These are phyloP conservation scores for Apostichopus parvimensis DNA, from an alignment of 35 echinoderm and acorn worm species.

Conservation along the genomic window DNA sequence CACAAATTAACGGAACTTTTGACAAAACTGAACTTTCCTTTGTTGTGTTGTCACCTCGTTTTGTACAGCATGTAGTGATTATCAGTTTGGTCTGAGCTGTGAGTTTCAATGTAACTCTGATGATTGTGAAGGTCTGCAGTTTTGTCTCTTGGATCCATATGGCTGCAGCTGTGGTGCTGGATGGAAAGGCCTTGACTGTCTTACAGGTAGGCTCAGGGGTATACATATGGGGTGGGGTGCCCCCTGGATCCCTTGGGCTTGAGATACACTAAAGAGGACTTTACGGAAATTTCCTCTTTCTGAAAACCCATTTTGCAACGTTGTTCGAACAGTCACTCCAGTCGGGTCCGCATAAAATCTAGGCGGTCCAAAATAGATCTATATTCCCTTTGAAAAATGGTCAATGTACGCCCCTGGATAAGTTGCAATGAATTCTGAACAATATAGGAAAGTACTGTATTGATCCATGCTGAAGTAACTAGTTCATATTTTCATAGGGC, in stretches of 20 bases:
- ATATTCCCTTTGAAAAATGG: too few relatives aligned
- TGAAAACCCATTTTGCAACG: background rate
- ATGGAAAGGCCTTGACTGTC: constrained; percentile 8
- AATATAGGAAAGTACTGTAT: too few relatives aligned
- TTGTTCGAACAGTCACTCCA: background rate
- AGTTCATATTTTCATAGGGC: too few relatives aligned
- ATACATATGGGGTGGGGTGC: background rate
- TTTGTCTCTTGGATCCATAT: constrained; percentile 41
- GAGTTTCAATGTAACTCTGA: background rate
- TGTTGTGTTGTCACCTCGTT: background rate
- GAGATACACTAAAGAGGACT: too few relatives aligned
- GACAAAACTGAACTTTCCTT: background rate
- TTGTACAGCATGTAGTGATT: background rate
- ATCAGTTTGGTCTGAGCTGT: background rate
- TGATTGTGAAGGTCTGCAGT: background rate
- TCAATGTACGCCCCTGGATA: too few relatives aligned
- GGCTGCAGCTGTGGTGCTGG: constrained; percentile 39
- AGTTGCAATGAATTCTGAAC: too few relatives aligned
- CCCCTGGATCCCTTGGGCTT: too few relatives aligned
- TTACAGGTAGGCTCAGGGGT: background rate
- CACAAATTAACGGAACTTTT: background rate
- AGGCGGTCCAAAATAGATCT: too few relatives aligned
- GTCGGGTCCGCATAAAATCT: too few relatives aligned
- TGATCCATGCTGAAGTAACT: too few relatives aligned
- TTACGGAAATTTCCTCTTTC: background rate